Evolutionary conservation across 64 coral and sea anemone species (phyloP).

Genomic region (Hydrozoanthus tunicans): DNA sequence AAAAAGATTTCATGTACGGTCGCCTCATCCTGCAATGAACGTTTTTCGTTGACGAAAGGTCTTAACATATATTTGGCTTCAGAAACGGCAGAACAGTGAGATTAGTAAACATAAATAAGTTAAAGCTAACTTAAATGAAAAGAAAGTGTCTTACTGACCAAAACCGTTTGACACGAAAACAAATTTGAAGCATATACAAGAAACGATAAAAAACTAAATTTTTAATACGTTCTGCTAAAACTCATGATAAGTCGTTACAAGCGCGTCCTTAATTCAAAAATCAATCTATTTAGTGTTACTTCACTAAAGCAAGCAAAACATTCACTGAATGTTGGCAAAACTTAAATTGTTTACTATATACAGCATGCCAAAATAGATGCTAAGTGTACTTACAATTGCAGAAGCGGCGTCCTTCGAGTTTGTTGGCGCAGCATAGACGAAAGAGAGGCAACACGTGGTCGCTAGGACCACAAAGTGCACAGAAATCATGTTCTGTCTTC

Average conservation of each 20-base stretch:
- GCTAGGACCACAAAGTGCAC: not conserved
- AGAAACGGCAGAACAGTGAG: too few relatives aligned
- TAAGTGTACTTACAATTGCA: constrained; percentile 2
- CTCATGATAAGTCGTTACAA: not conserved
- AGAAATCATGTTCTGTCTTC: not conserved
- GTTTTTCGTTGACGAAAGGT: too few relatives aligned
- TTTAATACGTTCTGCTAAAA: not conserved
- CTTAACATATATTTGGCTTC: too few relatives aligned
- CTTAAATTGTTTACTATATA: too few relatives aligned
- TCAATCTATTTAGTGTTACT: not conserved
- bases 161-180: too few relatives aligned
- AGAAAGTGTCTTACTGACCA: too few relatives aligned
- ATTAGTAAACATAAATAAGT: too few relatives aligned
- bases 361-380: too few relatives aligned
- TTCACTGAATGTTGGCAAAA: not conserved
- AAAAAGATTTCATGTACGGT: too few relatives aligned
- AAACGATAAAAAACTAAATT: not conserved
- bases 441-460: not conserved
- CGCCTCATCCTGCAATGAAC: too few relatives aligned
- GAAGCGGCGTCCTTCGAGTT: not conserved
- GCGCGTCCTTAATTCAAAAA: not conserved
- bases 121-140: too few relatives aligned
- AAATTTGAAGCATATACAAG: too few relatives aligned
- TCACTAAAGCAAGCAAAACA: not conserved
- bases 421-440: not conserved